A percentile compares a stretch with the other conserved stretches of the same genome.
Evolutionary conservation across 92 coral and sea anemone genomes (phyloP).

Genomic region (Palythoa caribaeorum): DNA sequence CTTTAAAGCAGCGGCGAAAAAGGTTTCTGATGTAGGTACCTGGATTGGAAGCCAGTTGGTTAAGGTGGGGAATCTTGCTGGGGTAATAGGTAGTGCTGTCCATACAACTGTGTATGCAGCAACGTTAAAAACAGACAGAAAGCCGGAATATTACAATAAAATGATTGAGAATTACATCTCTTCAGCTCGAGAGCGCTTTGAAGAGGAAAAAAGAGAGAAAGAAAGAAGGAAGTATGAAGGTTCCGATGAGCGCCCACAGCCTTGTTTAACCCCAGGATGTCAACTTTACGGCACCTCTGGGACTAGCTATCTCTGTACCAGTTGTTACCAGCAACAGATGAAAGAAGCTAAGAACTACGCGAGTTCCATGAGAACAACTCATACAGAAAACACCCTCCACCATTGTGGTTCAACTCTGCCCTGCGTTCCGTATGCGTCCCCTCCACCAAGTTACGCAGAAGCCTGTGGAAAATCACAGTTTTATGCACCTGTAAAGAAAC

Average conservation of each 20-base stretch:
- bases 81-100: constrained; percentile 65
- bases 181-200: constrained; percentile 85
- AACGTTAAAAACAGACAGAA: constrained; percentile 78
- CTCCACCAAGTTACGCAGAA: constrained; percentile 59
- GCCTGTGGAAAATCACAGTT: constrained; percentile 33
- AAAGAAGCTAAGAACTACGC: constrained; percentile 70
- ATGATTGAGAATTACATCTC: constrained; percentile 87
- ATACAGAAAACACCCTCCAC: constrained; percentile 15
- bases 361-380: not conserved
- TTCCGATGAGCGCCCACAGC: constrained; percentile 57
- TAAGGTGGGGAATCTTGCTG: constrained; percentile 86
- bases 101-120: constrained; percentile 79
- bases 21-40: constrained; percentile 55
- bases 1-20: constrained; percentile 54
- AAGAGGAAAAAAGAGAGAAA: constrained; percentile 76
- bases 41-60: constrained; percentile 79
- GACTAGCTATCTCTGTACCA: constrained; percentile 90
- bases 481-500: not conserved
- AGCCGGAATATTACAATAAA: constrained; percentile 88
- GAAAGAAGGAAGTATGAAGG: constrained; percentile 8
- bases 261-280: constrained; percentile 87
- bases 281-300: constrained; percentile 86
- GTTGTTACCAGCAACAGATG: constrained; percentile 89
- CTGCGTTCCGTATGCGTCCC: constrained; percentile 51
- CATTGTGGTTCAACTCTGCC: constrained; percentile 66